These are phyloP conservation scores for Drosophila pseudotalamancana DNA, from an alignment of 2,888 invertebrate genomes.

Conservation along the genomic window DNA sequence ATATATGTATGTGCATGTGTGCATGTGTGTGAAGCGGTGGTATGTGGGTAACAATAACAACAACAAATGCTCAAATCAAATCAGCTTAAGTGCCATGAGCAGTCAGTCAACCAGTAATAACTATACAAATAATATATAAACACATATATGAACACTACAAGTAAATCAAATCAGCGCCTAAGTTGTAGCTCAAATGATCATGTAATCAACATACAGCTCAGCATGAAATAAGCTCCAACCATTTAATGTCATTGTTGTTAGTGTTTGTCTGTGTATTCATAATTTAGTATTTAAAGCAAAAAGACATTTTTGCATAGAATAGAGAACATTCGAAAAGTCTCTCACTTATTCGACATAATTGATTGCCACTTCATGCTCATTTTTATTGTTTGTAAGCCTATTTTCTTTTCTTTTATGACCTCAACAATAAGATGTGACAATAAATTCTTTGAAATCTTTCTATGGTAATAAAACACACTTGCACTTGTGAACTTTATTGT, in stretches of 20 bases:
- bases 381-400: not conserved
- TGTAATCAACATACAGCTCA: slow-evolving; percentile 30
- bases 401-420: not conserved
- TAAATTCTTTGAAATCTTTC: not conserved
- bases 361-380: not conserved
- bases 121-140: slow-evolving; percentile 36
- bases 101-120: slow-evolving; percentile 58
- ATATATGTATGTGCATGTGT: not conserved
- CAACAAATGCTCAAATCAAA: slow-evolving; percentile 53
- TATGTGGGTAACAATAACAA: slow-evolving; percentile 29
- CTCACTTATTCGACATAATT: not conserved
- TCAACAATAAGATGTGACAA: not conserved
- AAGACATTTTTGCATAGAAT: not conserved
- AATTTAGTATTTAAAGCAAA: not conserved
- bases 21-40: not conserved
- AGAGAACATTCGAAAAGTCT: not conserved
- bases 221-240: slow-evolving; percentile 20
- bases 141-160: slow-evolving; percentile 14
- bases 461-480: too few species aligned
- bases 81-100: slow-evolving; percentile 59
- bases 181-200: slow-evolving; percentile 36
- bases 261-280: not conserved
- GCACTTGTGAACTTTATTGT: too few species aligned
- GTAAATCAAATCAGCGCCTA: slow-evolving; percentile 52
- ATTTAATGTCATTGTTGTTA: slow-evolving; percentile 3